Conservation (phyloP, 2,888 invertebrate species). For the Atethmia centrago region DNA sequence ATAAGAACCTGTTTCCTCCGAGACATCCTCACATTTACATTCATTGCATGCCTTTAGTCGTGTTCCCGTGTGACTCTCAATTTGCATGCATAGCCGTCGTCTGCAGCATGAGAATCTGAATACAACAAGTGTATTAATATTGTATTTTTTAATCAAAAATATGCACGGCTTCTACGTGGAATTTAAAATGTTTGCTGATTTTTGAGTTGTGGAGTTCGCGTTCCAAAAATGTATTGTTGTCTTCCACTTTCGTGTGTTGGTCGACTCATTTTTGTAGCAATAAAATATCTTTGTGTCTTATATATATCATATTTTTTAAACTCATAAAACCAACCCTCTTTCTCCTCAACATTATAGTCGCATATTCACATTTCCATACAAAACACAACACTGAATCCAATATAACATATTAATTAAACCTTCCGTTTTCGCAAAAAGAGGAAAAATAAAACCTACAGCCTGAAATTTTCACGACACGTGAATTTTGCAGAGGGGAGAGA, state of each 20-base stretch:
- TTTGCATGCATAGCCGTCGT: slow-evolving; percentile 70
- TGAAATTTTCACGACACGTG: slow-evolving; percentile 71
- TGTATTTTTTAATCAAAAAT: slow-evolving; percentile 66
- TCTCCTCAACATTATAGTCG: background rate
- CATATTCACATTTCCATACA: slow-evolving; percentile 19
- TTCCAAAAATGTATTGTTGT: slow-evolving; percentile 8
- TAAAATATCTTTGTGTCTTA: background rate
- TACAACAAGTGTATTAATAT: slow-evolving; percentile 68
- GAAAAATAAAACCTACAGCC: slow-evolving; percentile 52
- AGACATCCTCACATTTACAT: slow-evolving; percentile 71
- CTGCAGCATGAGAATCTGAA: slow-evolving; percentile 61
- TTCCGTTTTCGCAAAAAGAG: slow-evolving; percentile 34
- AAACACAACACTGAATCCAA: slow-evolving; percentile 28
- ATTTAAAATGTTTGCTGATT: slow-evolving; percentile 40
- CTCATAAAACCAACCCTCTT: background rate
- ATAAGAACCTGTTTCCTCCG: slow-evolving; percentile 65
- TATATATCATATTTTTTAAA: background rate
- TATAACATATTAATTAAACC: slow-evolving; percentile 58
- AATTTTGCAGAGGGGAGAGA: slow-evolving; percentile 61
- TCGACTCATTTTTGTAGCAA: background rate
- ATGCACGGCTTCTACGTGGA: slow-evolving; percentile 37
- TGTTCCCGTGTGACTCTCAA: slow-evolving; percentile 69
- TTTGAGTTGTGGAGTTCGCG: background rate
- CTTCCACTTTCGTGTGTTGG: background rate
- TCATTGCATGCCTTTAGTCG: slow-evolving; percentile 72